Evolutionary conservation across 2,113 vertebrate genomes (phyloP), one percentile per base, ranked within the genome.

Genomic region (Hemichromis elongatus): DNA sequence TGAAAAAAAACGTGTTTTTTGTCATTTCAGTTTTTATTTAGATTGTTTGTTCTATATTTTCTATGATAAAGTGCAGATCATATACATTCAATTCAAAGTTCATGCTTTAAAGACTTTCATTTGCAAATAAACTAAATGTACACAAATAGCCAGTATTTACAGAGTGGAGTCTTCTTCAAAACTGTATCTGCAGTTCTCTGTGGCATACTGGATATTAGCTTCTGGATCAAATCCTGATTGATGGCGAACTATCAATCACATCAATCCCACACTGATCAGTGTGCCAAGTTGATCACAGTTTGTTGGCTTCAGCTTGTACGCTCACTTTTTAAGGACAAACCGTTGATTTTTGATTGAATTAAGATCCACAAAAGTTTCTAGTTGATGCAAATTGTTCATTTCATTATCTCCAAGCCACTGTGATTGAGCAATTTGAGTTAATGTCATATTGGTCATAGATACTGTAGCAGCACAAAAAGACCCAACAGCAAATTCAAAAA

Each of bases 291-390:
- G 35, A 42, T 66, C 12, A 66, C n/a, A 42, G 35, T 42, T 42
- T 68, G 0, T 68, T n/a, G 61, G n/a, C 2, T 40, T 40, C 3
- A 13, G 61, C 19, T 40, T 66, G 61, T 42, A 21, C 12, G 7
- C 2, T 24, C 12, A 2, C n/a, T 68, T 68, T 6, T 42, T 42
- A 68, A 68, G 4, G 35, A 24, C 12, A 24, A 21, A 68, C 63
- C 24, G 12, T 68, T 14, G 63, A 68, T 42, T 42, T 40, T 16
- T 42, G 35, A 68, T 68, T 42, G n/a, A 68, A 68, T 68, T 68
- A 42, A 14, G 12, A 68, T 66, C 0, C 0, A 5, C 6, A 4
- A 1, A 8, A 45, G 5, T 45, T 45, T 12, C 42, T 5, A 12
- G 42, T 45, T 11, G 40, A 12, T 42, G 4, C 40, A 42, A 42